Percentiles rank a stretch among this genome's conserved stretches.
Conservation (phyloP, 2,113 vertebrate genomes). For the Bos indicus region DNA sequence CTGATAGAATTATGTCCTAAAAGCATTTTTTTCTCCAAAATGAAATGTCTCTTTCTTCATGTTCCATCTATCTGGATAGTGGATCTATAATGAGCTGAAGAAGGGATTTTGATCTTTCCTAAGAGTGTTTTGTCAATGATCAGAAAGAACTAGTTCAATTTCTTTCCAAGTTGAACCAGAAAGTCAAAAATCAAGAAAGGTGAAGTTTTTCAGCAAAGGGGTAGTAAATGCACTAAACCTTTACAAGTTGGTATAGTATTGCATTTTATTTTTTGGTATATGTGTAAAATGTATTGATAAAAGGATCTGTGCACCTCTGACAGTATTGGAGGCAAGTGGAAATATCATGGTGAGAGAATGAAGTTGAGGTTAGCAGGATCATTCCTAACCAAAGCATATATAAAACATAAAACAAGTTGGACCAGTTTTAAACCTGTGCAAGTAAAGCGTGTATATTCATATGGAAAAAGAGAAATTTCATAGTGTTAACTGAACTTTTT, state of each 20-base stretch:
- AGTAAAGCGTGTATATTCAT: background rate
- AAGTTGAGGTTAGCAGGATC: slow-evolving; percentile 3
- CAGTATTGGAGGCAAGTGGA: slow-evolving; percentile 8
- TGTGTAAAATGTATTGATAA: slow-evolving; percentile 41
- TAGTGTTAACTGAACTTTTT: background rate
- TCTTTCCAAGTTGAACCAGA: slow-evolving; percentile 43
- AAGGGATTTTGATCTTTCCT: slow-evolving; percentile 53
- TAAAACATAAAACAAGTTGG: slow-evolving; percentile 18
- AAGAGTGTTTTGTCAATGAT: slow-evolving; percentile 49
- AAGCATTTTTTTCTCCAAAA: background rate
- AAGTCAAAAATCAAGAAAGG: slow-evolving; percentile 49
- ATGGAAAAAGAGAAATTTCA: background rate
- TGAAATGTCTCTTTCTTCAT: background rate
- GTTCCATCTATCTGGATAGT: background rate
- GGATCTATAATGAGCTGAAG: slow-evolving; percentile 42
- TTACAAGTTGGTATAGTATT: background rate
- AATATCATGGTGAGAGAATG: slow-evolving; percentile 10
- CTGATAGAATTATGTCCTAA: slow-evolving; percentile 6
- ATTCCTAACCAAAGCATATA: slow-evolving; percentile 11
- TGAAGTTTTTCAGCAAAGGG: slow-evolving; percentile 23
- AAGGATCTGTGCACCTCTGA: slow-evolving; percentile 19
- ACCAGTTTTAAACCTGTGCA: background rate
- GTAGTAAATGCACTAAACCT: background rate
- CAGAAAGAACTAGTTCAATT: slow-evolving; percentile 36
- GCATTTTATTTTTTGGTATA: background rate